Evolutionary conservation across 2,888 invertebrate species (phyloP).

Genomic region (Orthosia gracilis): DNA sequence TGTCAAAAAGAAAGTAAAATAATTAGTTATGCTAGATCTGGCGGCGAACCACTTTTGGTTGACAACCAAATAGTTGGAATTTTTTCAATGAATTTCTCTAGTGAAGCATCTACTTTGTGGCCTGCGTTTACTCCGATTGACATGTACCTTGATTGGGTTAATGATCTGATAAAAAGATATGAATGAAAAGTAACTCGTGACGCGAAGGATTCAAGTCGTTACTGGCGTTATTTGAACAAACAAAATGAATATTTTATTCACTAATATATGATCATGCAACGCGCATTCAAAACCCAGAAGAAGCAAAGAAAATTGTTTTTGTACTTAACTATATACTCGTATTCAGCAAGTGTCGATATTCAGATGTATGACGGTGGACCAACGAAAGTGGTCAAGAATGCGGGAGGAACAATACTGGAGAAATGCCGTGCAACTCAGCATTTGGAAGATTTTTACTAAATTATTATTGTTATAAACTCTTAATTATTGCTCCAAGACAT

Average conservation of each 20-base stretch:
- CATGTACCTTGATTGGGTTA: slow-evolving; percentile 13
- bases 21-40: neutral
- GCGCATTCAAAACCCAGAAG: neutral
- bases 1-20: neutral
- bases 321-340: neutral
- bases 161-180: neutral
- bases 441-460: too few species aligned
- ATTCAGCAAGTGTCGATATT: too few species aligned
- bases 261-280: neutral
- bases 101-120: neutral
- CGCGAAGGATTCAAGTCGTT: neutral
- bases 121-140: slow-evolving; percentile 14
- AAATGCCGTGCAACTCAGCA: too few species aligned
- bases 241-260: neutral
- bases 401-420: too few species aligned
- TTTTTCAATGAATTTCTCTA: neutral
- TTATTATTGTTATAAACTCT: too few species aligned
- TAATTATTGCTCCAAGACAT: too few species aligned
- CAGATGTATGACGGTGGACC: too few species aligned
- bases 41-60: slow-evolving; percentile 12
- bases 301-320: neutral
- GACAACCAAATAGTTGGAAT: slow-evolving; percentile 1
- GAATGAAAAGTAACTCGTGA: neutral
- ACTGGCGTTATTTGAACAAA: too few species aligned
- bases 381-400: too few species aligned